Conservation (phyloP, 2,113 vertebrate species). For the Setophaga kirtlandii region DNA sequence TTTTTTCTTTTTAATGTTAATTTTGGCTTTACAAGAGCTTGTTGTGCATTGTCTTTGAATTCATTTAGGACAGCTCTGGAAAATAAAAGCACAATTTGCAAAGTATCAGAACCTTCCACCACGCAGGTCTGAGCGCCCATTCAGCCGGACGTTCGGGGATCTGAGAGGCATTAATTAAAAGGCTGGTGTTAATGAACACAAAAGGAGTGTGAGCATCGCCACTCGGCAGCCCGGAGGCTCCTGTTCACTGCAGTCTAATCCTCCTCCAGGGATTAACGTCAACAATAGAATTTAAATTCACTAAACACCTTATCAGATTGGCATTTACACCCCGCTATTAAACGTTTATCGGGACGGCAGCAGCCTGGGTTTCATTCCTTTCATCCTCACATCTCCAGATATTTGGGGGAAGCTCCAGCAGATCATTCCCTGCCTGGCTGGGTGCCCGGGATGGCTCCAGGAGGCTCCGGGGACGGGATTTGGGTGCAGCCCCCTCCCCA, state of each 20-base stretch:
- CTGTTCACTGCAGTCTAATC: neutral
- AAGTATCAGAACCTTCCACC: neutral
- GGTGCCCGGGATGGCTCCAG: neutral
- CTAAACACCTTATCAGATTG: neutral
- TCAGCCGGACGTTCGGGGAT: neutral
- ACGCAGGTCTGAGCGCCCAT: accelerated
- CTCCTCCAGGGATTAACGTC: neutral
- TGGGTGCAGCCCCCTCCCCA: too few species aligned
- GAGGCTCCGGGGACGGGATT: accelerated
- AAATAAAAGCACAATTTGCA: neutral
- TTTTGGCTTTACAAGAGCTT: neutral
- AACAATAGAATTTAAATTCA: neutral
- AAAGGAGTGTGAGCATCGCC: neutral
- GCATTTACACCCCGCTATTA: neutral
- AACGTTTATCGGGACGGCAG: neutral
- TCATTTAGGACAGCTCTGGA: neutral
- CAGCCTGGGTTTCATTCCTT: neutral
- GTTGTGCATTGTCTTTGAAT: neutral
- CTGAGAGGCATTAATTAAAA: neutral
- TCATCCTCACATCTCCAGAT: neutral
- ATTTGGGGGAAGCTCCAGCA: neutral
- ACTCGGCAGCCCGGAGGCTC: neutral
- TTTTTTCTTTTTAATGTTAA: neutral
- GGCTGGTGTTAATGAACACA: neutral
- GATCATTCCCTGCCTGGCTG: neutral